Evolutionary conservation across 2,797 vertebrate genomes (phyloP).

Genomic region (Cirrhinus molitorella): DNA sequence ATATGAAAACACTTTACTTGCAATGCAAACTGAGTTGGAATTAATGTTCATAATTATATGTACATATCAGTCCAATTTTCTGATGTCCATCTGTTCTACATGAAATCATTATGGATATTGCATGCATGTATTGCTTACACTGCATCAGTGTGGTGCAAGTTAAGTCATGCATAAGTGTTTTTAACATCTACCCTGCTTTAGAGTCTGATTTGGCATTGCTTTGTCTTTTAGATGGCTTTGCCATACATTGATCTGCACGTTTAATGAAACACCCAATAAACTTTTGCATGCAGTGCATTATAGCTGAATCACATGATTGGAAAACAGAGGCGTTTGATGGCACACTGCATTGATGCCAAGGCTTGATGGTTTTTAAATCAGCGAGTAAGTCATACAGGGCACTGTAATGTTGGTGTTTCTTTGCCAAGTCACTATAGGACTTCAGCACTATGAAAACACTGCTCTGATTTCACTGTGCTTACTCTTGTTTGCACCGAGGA

Average conservation of each 20-base stretch:
- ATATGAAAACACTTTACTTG: not conserved
- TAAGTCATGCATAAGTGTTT: not conserved
- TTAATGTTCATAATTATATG: not conserved
- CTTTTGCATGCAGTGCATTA: not conserved
- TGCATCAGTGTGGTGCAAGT: too few species aligned
- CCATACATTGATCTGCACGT: not conserved
- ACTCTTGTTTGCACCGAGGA: not conserved
- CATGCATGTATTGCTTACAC: not conserved
- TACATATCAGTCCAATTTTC: not conserved
- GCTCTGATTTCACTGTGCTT: not conserved
- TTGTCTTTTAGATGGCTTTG: not conserved
- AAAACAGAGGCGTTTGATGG: not conserved
- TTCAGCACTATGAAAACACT: not conserved
- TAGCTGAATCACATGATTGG: conserved; percentile 13
- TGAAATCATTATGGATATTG: not conserved
- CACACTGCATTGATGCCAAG: conserved; percentile 2
- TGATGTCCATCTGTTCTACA: not conserved
- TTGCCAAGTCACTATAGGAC: conserved; percentile 2
- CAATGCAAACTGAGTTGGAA: not conserved
- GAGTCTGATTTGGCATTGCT: not conserved
- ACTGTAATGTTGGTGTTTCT: conserved; percentile 8
- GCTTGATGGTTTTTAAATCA: conserved; percentile 32
- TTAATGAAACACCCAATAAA: conserved; percentile 38
- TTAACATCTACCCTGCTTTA: not conserved
- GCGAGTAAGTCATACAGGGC: not conserved